Evolutionary conservation across 2,888 invertebrate species (phyloP), one percentile per base, ranked within the genome.

Genomic region (Platycnemis pennipes): DNA sequence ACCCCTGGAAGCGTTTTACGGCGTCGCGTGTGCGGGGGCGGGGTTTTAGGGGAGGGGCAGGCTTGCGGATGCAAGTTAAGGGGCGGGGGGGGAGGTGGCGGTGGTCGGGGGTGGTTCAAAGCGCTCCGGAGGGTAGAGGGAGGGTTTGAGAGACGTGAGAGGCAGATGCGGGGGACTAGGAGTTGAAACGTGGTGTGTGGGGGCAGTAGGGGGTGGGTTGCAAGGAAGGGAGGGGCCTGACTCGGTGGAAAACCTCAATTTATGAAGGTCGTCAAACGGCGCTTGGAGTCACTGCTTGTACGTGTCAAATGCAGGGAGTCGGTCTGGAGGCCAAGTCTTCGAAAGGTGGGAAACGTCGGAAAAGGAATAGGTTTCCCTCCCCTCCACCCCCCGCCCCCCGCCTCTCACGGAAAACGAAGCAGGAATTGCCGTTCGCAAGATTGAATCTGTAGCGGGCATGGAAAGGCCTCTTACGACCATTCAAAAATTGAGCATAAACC

Each of bases 261-360:
- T 91, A 91, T 91, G 91, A 91, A 91, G 91, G 91, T 63, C 91
- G 91, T 91, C 91, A 91, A 91, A 91, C n/a, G 91, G 91, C 91
- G 91, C 89, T 89, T 56, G 56, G 89, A 89, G 89, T 69, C 91
- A 69, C 63, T 69, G 91, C 56, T 44, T 91, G 91, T 91, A 69
- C 91, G 91, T 91, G 91, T 91, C 91, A 91, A 91, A 91, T 91
- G 63, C 91, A 77, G 69, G 44, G 26, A 77, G 44, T 44, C 63
- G 91, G 91, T 91, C 63, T 45, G n/a, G 69, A n/a, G 89, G 89
- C 42, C 56, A 89, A 89, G 44, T 63, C 91, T 91, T 26, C 63
- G 22, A 63, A 44, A 87, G 46, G 87, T 46, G 45, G 44, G 46
- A 87, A 45, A 77, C 11, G 31, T 77, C 8, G 77, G 77, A 77